Conservation (phyloP, 2,797 vertebrate species). For the Nyctalus aviator region DNA sequence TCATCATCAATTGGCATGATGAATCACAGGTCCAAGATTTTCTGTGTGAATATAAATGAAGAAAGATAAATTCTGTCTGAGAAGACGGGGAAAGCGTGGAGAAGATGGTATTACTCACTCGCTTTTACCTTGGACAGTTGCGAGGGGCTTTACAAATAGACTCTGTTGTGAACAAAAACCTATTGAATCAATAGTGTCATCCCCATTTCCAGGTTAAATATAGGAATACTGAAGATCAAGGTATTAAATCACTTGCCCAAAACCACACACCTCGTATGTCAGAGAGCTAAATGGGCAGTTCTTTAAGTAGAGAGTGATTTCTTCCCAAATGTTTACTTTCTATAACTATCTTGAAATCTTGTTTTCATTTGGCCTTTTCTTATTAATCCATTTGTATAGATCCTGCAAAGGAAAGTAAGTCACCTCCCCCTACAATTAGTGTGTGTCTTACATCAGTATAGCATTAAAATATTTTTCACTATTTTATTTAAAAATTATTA, state of each 20-base stretch:
- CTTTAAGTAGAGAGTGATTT: not conserved
- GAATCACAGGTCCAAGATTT: not conserved
- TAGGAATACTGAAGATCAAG: not conserved
- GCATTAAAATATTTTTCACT: constrained; percentile 13
- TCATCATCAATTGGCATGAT: not conserved
- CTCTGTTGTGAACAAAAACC: not conserved
- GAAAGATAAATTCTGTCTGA: not conserved
- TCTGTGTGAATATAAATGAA: not conserved
- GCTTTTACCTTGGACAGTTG: not conserved
- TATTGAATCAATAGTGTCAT: not conserved
- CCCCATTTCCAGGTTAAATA: constrained; percentile 2
- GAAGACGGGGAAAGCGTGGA: not conserved
- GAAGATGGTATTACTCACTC: not conserved
- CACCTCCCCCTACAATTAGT: not conserved
- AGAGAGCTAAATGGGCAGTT: not conserved
- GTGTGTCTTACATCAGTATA: not conserved
- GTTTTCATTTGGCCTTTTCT: not conserved
- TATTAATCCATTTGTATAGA: not conserved
- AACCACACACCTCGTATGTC: no score
- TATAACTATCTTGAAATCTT: not conserved
- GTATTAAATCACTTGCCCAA: not conserved
- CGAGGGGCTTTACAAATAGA: not conserved
- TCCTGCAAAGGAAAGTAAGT: not conserved
- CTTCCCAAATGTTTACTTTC: not conserved
- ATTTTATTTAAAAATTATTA: not conserved